Evolutionary conservation across 2,113 vertebrate species (phyloP), one percentile per base, ranked within the genome.

Genomic region (Dendropsophus ebraccatus): DNA sequence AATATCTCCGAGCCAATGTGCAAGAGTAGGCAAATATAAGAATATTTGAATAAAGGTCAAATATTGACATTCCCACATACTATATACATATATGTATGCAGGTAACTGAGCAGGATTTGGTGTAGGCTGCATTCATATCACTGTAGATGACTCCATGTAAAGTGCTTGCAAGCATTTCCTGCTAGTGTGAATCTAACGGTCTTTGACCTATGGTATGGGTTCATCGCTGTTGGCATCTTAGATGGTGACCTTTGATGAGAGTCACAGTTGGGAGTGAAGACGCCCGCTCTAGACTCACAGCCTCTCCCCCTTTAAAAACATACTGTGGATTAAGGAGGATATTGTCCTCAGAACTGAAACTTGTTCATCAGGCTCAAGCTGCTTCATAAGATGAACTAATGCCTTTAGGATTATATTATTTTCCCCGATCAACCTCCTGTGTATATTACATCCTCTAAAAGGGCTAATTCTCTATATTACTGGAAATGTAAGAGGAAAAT

Each of bases 181-280:
- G 19, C 67, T 70, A 41, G 35, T 70, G 67, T 41, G 35, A 37
- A 37, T 11, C 73, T 75, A 75, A 77, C 28, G 12, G 75, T 32
- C 75, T 54, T 35, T 77, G 75, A 77, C 75, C 75, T 77, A 23
- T 77, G 49, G 49, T 77, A 32, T 23, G 52, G 28, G 75, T 23
- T 54, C 49, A 77, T 77, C 16, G 37, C 75, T 32, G 10, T 1
- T 52, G 75, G 67, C 32, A 52, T 52, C 75, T 77, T 21, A 54
- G 49, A 77, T 54, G 28, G 49, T 54, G 30, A 77, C 50, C 17
- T 77, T 30, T 77, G 49, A 54, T 32, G 50, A 21, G 47, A 52
- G 49, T 23, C 49, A 21, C 19, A 56, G 75, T 77, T 54, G 30
- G 30, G 28, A 35, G 47, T 54, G 47, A 30, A 21, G 25, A 47